Evolutionary conservation across 2,113 vertebrate genomes (phyloP).

Genomic region (Thalassoma bifasciatum): DNA sequence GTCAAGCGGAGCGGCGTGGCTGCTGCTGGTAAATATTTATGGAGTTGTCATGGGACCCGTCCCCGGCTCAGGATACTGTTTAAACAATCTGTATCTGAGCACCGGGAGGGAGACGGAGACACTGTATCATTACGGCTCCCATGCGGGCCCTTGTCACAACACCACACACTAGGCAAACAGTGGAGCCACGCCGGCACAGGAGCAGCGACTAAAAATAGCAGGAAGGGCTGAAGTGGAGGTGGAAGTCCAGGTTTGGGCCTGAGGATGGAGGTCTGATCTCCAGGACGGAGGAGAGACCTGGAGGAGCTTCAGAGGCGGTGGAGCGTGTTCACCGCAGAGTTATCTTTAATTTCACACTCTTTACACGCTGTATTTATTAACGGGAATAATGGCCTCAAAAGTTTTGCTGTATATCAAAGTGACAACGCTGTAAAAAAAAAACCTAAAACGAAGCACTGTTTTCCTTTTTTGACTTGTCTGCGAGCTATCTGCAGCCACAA

Average conservation of each 20-base stretch:
- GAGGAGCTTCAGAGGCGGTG: not conserved
- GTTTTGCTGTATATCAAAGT: not conserved
- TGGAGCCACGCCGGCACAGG: too few species aligned
- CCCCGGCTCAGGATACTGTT: too few species aligned
- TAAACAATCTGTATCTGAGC: too few species aligned
- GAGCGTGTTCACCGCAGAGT: slow-evolving; percentile 3
- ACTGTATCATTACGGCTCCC: too few species aligned
- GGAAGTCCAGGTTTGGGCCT: slow-evolving; percentile 40
- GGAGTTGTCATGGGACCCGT: too few species aligned
- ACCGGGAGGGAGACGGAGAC: too few species aligned
- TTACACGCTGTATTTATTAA: not conserved
- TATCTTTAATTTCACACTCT: not conserved
- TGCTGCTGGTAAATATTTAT: too few species aligned
- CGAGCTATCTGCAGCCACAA: not conserved
- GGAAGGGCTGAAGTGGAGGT: slow-evolving; percentile 26
- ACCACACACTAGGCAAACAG: too few species aligned
- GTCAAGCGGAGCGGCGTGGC: too few species aligned
- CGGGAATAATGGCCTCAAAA: not conserved
- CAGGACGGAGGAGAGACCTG: slow-evolving; percentile 3
- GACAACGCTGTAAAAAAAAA: not conserved
- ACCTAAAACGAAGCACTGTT: not conserved
- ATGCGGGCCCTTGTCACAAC: too few species aligned
- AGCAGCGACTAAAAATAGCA: slow-evolving; percentile 74
- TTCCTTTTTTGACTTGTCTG: not conserved
- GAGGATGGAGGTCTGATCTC: slow-evolving; percentile 15